Evolutionary conservation across 2,888 invertebrate genomes (phyloP).

Genomic region (Kuschelorhynchus macadamiae): DNA sequence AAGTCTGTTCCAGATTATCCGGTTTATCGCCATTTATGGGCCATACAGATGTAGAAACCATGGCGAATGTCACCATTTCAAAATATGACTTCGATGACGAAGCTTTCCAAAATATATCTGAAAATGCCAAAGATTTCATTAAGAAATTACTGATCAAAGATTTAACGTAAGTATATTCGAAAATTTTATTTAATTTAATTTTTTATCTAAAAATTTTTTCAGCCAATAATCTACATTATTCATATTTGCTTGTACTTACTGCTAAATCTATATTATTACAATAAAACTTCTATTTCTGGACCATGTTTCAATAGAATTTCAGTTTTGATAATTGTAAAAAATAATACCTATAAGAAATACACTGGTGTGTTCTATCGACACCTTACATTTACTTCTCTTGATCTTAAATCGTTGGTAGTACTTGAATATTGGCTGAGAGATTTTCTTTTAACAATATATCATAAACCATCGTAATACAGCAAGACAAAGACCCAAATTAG

Average conservation of each 20-base stretch:
- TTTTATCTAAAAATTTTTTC: conserved; percentile 18
- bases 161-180: conserved; percentile 80
- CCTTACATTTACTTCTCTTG: not conserved
- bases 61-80: conserved; percentile 98
- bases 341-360: not conserved
- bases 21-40: conserved; percentile 99
- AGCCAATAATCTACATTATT: conserved; percentile 9
- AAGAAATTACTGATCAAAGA: conserved; percentile 91
- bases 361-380: not conserved
- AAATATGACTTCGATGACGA: conserved; percentile 99
- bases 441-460: conserved; percentile 17
- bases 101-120: conserved; percentile 94
- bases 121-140: conserved; percentile 97
- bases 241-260: not conserved
- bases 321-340: not conserved
- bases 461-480: conserved; percentile 31
- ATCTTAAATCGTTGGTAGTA: too few species aligned
- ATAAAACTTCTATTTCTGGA: too few species aligned
- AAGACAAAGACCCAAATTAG: conserved; percentile 61
- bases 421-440: conserved; percentile 27
- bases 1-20: conserved; percentile 86
- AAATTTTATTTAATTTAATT: not conserved
- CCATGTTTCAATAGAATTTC: too few species aligned
- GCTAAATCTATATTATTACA: too few species aligned
- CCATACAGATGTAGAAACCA: conserved; percentile 96